phyloP scores from a whole-genome alignment of 2,888 invertebrate species.

The Druceiella hillmani region DNA sequence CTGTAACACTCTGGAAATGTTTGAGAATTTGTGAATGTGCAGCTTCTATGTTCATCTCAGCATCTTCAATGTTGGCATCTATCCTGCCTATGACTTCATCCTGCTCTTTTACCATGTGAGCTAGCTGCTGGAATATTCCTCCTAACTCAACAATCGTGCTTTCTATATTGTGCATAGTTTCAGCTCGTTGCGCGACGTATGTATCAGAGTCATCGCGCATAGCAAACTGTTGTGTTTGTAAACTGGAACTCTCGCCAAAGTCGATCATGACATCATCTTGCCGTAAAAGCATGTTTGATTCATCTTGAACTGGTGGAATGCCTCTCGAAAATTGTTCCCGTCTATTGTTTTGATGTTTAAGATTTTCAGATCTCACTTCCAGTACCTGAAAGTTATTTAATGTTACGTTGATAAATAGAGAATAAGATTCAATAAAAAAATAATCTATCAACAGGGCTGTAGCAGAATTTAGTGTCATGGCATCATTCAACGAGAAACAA shows the following conservation, averaged over 20 bases:
- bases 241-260: constrained; percentile 58
- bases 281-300: constrained; percentile 42
- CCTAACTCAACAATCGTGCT: constrained; percentile 98
- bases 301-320: constrained; percentile 42
- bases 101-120: constrained; percentile 97
- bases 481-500: no score
- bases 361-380: constrained; percentile 95
- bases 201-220: constrained; percentile 83
- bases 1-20: constrained; percentile 95
- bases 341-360: constrained; percentile 90
- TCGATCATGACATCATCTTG: constrained; percentile 82
- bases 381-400: constrained; percentile 63
- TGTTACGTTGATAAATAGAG: no score
- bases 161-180: constrained; percentile 99
- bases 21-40: constrained; percentile 96
- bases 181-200: constrained; percentile 89
- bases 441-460: no score
- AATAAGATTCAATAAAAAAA: no score
- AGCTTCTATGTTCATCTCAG: constrained; percentile 94
- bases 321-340: constrained; percentile 76
- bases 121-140: constrained; percentile 94
- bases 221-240: constrained; percentile 61
- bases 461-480: no score
- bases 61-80: constrained; percentile 93
- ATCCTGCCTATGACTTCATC: constrained; percentile 98